These are phyloP conservation scores for Leucophora obtusa DNA, from an alignment of 2,888 invertebrate species.

Conservation along the genomic window DNA sequence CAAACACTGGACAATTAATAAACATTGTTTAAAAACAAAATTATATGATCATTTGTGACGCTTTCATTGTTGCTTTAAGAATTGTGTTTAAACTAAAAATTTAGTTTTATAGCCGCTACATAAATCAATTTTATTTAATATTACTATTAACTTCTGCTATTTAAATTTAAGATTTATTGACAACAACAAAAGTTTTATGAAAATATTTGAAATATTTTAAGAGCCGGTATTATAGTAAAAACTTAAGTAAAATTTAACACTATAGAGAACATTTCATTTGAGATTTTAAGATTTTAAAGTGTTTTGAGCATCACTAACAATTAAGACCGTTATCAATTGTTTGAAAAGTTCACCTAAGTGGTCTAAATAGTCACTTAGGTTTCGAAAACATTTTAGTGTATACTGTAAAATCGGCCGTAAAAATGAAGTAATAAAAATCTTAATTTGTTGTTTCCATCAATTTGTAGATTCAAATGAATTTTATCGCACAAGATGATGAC, in stretches of 20 bases:
- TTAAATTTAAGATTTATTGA: conserved; percentile 1
- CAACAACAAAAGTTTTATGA: neutral
- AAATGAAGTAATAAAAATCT: neutral
- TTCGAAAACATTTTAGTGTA: too few relatives aligned
- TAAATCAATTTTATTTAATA: conserved; percentile 1
- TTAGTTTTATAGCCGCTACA: conserved; percentile 19
- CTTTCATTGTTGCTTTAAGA: neutral
- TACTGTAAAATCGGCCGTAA: too few relatives aligned
- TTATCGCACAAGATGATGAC: neutral
- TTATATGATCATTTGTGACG: conserved; percentile 23
- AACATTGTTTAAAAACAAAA: conserved; percentile 24
- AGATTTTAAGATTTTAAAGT: too few relatives aligned
- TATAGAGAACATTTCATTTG: too few relatives aligned
- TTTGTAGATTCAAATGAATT: neutral
- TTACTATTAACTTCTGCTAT: neutral
- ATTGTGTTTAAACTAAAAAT: neutral
- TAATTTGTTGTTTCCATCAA: neutral
- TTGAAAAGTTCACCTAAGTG: too few relatives aligned
- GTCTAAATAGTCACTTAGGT: too few relatives aligned
- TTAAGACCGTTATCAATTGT: too few relatives aligned
- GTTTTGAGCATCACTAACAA: too few relatives aligned
- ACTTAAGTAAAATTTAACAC: too few relatives aligned
- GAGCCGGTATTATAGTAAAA: too few relatives aligned
- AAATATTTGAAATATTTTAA: conserved; percentile 1
- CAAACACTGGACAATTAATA: conserved; percentile 44